Percentiles rank a stretch among this genome's conserved stretches.
phyloP scores from a whole-genome alignment of 1,140 invertebrate genomes.

The Macrosteles quadrilineatus region DNA sequence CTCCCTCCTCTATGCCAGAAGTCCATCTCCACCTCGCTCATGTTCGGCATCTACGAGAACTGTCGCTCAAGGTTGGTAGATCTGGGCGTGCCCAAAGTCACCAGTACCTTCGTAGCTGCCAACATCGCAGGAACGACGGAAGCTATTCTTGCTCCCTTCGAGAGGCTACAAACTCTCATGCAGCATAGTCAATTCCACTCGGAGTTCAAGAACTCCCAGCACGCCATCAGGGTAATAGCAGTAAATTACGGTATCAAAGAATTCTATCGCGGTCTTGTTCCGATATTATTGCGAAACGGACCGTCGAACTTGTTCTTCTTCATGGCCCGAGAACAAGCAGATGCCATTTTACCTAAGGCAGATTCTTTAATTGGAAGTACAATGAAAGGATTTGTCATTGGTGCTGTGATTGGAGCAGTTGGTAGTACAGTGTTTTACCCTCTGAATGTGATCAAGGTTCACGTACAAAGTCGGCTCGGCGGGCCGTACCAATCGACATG shows the following conservation, averaged over 20 bases:
- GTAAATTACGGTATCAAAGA: slow-evolving; percentile 68
- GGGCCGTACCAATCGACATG: slow-evolving; percentile 74
- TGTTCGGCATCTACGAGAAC: slow-evolving; percentile 96
- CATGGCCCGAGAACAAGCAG: slow-evolving; percentile 75
- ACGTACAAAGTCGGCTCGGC: slow-evolving; percentile 91
- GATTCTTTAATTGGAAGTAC: slow-evolving; percentile 32
- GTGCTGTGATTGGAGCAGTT: slow-evolving; percentile 91
- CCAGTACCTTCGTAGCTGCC: slow-evolving; percentile 73
- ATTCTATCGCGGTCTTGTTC: slow-evolving; percentile 78
- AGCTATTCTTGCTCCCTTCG: slow-evolving; percentile 90
- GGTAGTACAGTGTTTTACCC: slow-evolving; percentile 96
- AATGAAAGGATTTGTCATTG: slow-evolving; percentile 79
- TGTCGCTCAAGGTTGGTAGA: slow-evolving; percentile 66
- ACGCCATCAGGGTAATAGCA: slow-evolving; percentile 73
- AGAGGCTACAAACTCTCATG: slow-evolving; percentile 91
- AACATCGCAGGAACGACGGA: slow-evolving; percentile 73
- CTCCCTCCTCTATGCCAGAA: slow-evolving; percentile 94
- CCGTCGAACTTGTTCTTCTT: slow-evolving; percentile 94
- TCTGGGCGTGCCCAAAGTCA: slow-evolving; percentile 57
- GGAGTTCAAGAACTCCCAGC: slow-evolving; percentile 84
- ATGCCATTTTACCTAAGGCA: slow-evolving; percentile 57
- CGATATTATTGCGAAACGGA: slow-evolving; percentile 89
- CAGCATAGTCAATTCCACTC: slow-evolving; percentile 85
- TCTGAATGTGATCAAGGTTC: slow-evolving; percentile 95
- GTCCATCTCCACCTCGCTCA: slow-evolving; percentile 87